Evolutionary conservation across 64 coral and sea anemone species (phyloP).

Genomic region (Platygyra sinensis): DNA sequence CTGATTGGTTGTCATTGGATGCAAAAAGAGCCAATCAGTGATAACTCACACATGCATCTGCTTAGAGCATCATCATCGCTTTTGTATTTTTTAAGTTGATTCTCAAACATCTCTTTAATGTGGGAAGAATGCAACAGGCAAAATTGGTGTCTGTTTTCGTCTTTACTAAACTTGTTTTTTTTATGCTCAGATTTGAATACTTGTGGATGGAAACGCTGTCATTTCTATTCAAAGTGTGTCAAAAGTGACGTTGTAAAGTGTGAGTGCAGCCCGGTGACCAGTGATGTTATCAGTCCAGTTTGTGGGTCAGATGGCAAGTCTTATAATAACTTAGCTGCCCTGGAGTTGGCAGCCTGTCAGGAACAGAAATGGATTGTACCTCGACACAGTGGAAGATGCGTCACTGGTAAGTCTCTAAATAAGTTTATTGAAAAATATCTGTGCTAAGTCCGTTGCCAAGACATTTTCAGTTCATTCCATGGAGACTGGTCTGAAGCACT

Average conservation of each 20-base stretch:
- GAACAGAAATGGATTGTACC: slow-evolving; percentile 33
- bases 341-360: slow-evolving; percentile 40
- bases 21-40: too few species aligned
- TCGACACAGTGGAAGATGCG: slow-evolving; percentile 54
- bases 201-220: slow-evolving; percentile 53
- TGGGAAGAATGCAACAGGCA: too few species aligned
- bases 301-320: slow-evolving; percentile 60
- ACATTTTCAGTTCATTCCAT: too few species aligned
- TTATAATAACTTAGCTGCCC: slow-evolving; percentile 23
- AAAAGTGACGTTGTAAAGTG: slow-evolving; percentile 9
- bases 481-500: too few species aligned
- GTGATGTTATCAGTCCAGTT: background rate
- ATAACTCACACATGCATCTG: too few species aligned
- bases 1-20: too few species aligned
- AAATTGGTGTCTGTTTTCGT: too few species aligned
- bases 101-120: too few species aligned
- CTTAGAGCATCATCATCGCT: too few species aligned
- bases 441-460: background rate
- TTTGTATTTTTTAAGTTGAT: too few species aligned
- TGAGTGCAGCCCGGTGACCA: slow-evolving; percentile 29
- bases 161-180: background rate
- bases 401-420: slow-evolving; percentile 36
- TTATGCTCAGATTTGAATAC: slow-evolving; percentile 22
- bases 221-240: slow-evolving; percentile 42
- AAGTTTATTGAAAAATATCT: background rate